Percentiles rank a stretch among this genome's conserved stretches.
Conservation (phyloP, 2,113 vertebrate genomes). For the Micromys minutus region DNA sequence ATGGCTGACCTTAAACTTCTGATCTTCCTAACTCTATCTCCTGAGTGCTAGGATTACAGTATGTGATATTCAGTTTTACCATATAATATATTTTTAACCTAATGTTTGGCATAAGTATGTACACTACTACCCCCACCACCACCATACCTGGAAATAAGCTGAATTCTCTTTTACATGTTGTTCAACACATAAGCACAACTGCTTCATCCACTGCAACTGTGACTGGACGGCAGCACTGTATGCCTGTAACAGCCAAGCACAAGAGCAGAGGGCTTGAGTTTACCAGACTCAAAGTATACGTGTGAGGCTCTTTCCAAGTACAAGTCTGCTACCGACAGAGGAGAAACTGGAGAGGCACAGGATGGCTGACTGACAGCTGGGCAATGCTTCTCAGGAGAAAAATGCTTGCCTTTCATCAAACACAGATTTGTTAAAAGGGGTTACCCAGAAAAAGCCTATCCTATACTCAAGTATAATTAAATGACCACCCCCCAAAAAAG, state of each 20-base stretch:
- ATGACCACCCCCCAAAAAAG: background rate
- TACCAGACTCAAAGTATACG: background rate
- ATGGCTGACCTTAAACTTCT: background rate
- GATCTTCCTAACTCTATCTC: background rate
- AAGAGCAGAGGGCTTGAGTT: background rate
- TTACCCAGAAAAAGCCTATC: constrained; percentile 18
- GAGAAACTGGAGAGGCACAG: background rate
- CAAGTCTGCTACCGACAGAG: background rate
- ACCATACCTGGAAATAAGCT: constrained; percentile 94
- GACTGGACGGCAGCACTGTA: constrained; percentile 96
- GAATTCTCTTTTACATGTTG: constrained; percentile 96
- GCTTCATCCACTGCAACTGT: constrained; percentile 97
- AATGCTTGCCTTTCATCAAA: constrained; percentile 20
- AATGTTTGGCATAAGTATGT: background rate
- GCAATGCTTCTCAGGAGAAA: background rate
- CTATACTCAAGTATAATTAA: background rate
- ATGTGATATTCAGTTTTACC: background rate
- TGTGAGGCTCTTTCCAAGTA: background rate
- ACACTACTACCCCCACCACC: background rate
- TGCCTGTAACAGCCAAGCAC: constrained; percentile 85
- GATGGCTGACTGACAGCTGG: background rate
- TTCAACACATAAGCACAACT: constrained; percentile 96
- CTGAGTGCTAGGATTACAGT: background rate
- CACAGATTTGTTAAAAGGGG: background rate
- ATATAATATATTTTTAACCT: background rate